These are phyloP conservation scores for Poeciliopsis retropinna DNA, from an alignment of 2,113 vertebrate genomes.

Conservation along the genomic window DNA sequence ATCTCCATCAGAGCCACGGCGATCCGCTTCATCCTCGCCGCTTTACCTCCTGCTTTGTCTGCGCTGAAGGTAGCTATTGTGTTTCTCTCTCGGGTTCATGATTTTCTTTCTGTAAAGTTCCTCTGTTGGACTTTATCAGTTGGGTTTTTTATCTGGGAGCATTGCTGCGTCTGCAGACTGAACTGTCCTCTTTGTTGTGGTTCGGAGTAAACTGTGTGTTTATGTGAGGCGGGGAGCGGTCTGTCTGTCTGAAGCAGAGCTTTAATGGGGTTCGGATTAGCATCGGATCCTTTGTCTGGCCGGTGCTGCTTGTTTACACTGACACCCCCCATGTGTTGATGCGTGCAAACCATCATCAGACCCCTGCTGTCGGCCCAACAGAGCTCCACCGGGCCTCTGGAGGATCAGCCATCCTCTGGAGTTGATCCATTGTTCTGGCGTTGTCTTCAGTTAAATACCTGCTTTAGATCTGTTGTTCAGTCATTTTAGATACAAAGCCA, in stretches of 20 bases:
- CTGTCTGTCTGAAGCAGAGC: slow-evolving; percentile 25
- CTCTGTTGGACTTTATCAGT: slow-evolving; percentile 20
- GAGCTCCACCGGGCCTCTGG: not conserved
- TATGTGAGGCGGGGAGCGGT: slow-evolving; percentile 29
- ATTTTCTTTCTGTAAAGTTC: not conserved
- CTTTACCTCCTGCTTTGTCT: slow-evolving; percentile 1
- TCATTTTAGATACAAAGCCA: too few species aligned
- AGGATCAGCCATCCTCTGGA: not conserved
- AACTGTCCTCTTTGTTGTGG: slow-evolving; percentile 37
- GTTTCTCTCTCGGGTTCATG: not conserved
- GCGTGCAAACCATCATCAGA: not conserved
- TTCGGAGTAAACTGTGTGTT: not conserved
- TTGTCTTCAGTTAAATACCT: not conserved
- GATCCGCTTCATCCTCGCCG: slow-evolving; percentile 1
- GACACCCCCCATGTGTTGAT: not conserved
- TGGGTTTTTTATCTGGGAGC: not conserved
- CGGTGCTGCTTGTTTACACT: slow-evolving; percentile 44
- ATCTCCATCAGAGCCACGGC: slow-evolving; percentile 27
- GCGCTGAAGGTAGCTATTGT: slow-evolving; percentile 50
- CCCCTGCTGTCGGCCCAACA: too few species aligned
- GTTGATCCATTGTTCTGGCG: not conserved
- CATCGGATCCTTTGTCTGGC: slow-evolving; percentile 64
- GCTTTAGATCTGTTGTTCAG: not conserved
- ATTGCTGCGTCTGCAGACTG: not conserved
- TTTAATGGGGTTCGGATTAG: slow-evolving; percentile 66